Base-by-base conservation (phyloP, 2,888 invertebrate genomes). In the Rhynchonema sp. region DNA sequence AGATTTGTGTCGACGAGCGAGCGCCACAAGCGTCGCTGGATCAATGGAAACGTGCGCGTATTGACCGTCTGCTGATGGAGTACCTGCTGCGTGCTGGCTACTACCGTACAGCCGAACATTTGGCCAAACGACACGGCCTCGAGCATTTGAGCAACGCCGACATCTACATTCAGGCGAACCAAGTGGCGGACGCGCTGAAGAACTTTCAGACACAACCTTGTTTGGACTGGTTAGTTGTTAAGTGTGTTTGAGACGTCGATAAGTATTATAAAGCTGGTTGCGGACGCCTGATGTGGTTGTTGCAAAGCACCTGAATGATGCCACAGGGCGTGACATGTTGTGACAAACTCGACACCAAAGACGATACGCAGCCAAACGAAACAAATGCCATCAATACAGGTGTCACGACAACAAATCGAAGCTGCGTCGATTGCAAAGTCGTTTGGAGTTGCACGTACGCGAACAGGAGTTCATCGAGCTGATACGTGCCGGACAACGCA, bases 51-150 rank as follows among this genome's bases (percentile, higher is more conserved):
- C 82, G 85, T 64, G 84, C 85, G 64, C 82, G 94, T 30, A 77
- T 96, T 59, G 92, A 96, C 76, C 82, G 98, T 59, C 88, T 98
- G 86, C 80, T 98, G 58, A 88, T 96, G 22, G 96, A 98, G 73
- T 92, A 96, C 75, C 86, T 94, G 71, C 79, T 98, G 26, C 80
- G 70, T 38, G 64, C 65, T 54, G 96, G 98, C 0, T 92, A 90
- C 76, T 94, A 98, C 74, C 87, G 87, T 70, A 86, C 92, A 0
- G 96, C 96, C 0, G 83, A 85, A 64, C 83, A 84, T 69, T 77
- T 98, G 29, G 87, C 91, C 0, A 83, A 85, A 59, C 82, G 84
- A 58, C 83, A 86, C 20, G 72, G 73, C 53, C 74, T 78, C 59
- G 75, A 76, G 29, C 56, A 58, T 9, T 30, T 66, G 25, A 60